Evolutionary conservation across 2,113 vertebrate species (phyloP), one percentile per base, ranked within the genome.

Genomic region (Origma solitaria): DNA sequence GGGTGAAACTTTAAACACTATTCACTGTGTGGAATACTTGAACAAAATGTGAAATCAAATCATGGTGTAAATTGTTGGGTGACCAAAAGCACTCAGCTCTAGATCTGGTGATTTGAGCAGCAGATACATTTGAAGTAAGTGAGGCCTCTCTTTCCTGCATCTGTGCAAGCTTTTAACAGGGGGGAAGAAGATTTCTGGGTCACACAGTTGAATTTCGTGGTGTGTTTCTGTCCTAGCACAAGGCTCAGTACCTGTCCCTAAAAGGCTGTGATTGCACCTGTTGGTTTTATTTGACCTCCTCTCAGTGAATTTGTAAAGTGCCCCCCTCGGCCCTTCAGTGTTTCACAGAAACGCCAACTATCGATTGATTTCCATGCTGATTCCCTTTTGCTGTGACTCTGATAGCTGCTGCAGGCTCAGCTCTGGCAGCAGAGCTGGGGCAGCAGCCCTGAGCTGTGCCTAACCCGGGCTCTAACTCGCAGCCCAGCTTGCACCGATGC

Each of bases 401-500:
- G 42, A 2, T 0, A 3, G 0, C 11, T 44, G 77, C 72, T 84
- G 44, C 37, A 80, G 82, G 72, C 76, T 58, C 65, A 66, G 79
- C 30, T 27, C 45, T 84, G 51, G 44, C 69, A 53, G 82, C 64
- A 71, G 88, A 3, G 20, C 65, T 65, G 83, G 87, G 87, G 37
- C 5, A 6, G 96, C 94, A 93, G 38, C 11, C 57, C 71, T 31
- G 9, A 69, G 22, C 66, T 18, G 45, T 19, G 82, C 70, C 57
- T 61, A 5, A 61, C 2, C 9, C 20, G 33, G 66, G 47, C 9
- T 9, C 4, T 4, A 3, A 7, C 1, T 0, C 22, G 9, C 15
- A 64, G 82, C 61, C 72, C 76, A 7, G 77, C 86, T 54, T 37
- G 82, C 71, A 24, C 14, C 0, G 58, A 2, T 42, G 79, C 31